Conservation (phyloP, 1,140 invertebrate genomes). For the Trypoxylus dichotomus region DNA sequence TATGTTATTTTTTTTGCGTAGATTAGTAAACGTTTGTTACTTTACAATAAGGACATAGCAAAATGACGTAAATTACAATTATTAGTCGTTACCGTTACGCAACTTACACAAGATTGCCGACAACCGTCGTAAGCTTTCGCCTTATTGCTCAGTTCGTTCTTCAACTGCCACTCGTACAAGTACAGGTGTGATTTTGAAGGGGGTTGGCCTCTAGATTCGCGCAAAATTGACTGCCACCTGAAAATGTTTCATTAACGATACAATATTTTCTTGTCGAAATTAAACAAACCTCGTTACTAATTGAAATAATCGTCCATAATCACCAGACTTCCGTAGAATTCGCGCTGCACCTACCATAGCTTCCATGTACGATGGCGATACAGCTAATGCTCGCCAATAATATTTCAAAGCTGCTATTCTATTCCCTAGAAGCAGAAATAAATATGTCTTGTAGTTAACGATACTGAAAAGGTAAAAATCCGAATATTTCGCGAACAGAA, state of each 20-base stretch:
- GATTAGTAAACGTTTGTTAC: no score
- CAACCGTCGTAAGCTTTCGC: conserved; percentile 48
- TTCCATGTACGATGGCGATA: conserved; percentile 56
- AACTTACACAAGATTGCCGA: conserved; percentile 30
- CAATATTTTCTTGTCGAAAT: neutral
- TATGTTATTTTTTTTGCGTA: no score
- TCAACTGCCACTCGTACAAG: conserved; percentile 50
- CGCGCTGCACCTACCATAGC: conserved; percentile 62
- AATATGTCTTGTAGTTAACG: neutral
- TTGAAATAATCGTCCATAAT: conserved; percentile 65
- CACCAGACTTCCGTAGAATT: conserved; percentile 63
- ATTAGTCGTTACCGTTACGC: no score
- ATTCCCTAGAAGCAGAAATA: conserved; percentile 51
- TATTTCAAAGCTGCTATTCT: conserved; percentile 57
- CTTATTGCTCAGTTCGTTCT: conserved; percentile 48
- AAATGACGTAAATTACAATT: no score
- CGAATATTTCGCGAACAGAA: no score
- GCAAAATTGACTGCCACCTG: conserved; percentile 48
- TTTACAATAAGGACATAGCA: no score
- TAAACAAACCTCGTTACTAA: conserved; percentile 61
- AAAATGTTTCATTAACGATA: conserved; percentile 22
- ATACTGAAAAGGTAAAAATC: neutral
- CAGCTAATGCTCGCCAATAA: conserved; percentile 62
- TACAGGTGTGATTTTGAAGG: conserved; percentile 47
- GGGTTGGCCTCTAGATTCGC: conserved; percentile 40